Evolutionary conservation across 1,140 invertebrate genomes (phyloP).

Genomic region (Daktulosphaira vitifoliae): DNA sequence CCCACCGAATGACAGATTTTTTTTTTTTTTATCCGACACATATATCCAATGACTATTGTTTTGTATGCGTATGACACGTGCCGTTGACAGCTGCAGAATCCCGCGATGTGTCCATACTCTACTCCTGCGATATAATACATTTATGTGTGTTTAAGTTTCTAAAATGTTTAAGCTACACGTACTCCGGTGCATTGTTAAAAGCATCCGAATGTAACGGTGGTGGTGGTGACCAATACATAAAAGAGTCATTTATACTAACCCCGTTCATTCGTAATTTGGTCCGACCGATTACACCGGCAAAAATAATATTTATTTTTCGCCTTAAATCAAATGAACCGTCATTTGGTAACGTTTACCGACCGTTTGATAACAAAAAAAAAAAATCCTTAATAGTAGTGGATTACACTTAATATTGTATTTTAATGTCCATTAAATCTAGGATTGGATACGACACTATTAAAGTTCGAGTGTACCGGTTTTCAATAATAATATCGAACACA

Average conservation of each 20-base stretch:
- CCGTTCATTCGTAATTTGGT: too few relatives aligned
- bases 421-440: too few relatives aligned
- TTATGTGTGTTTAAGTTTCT: constrained; percentile 10
- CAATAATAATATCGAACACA: too few relatives aligned
- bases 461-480: too few relatives aligned
- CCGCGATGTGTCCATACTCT: not conserved
- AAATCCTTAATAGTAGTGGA: too few relatives aligned
- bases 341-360: too few relatives aligned
- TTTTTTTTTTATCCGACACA: not conserved
- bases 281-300: too few relatives aligned
- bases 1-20: constrained; percentile 20
- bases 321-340: too few relatives aligned
- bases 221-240: not conserved
- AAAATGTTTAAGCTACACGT: not conserved
- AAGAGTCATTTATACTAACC: not conserved
- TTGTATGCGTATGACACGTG: constrained; percentile 7
- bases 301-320: too few relatives aligned
- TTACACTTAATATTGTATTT: too few relatives aligned
- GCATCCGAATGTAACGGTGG: not conserved
- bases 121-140: not conserved
- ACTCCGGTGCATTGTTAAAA: not conserved
- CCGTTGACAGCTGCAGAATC: constrained; percentile 30
- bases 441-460: too few relatives aligned
- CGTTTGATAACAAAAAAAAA: too few relatives aligned
- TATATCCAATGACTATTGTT: not conserved